Base-by-base conservation (phyloP, 2,888 invertebrate genomes). In the Baronia brevicornis region DNA sequence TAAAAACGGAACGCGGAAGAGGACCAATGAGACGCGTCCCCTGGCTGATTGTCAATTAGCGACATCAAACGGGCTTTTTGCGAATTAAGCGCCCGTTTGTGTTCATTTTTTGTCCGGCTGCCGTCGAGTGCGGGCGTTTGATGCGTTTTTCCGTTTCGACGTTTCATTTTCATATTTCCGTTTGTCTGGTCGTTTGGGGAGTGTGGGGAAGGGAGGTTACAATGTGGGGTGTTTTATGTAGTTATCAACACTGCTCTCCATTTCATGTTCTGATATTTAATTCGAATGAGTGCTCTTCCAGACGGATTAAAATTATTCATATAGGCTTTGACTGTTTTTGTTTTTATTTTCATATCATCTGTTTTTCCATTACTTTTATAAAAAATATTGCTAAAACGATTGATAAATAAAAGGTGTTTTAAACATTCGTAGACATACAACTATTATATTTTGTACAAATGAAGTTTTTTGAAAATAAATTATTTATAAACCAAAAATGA, bases 51-150 rank as follows among this genome's bases (percentile, higher is more conserved):
- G 84, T 84, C 84, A 84, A 85, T 84, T 84, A 85, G 82, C 66
- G 70, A 84, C 82, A 82, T 84, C 84, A 84, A 84, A 84, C 82
- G 84, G 75, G 74, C 82, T 84, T 80, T 84, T 82, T 84, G 79
- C 84, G 79, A 84, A 84, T 84, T 82, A 82, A 79, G 73, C 78
- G 75, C 57, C 57, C 69, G 78, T 69, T 77, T 75, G 68, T 77
- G 71, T 78, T 79, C 75, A 75, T 71, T 80, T 80, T 80, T 80
- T 79, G 75, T 73, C 69, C 75, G 46, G 55, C 61, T 45, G 56
- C 49, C 60, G 63, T 48, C 66, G 66, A 60, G 70, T 48, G 67
- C 66, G 54, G 51, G 61, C 67, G 71, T 66, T 62, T 68, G 66
- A 77, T 75, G 70, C 77, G 80, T 79, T 79, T 79, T 78, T 75